Evolutionary conservation across 30 jellyfish, hydroid and myxozoan species (phyloP).

Genomic region (Aurelia sp.): DNA sequence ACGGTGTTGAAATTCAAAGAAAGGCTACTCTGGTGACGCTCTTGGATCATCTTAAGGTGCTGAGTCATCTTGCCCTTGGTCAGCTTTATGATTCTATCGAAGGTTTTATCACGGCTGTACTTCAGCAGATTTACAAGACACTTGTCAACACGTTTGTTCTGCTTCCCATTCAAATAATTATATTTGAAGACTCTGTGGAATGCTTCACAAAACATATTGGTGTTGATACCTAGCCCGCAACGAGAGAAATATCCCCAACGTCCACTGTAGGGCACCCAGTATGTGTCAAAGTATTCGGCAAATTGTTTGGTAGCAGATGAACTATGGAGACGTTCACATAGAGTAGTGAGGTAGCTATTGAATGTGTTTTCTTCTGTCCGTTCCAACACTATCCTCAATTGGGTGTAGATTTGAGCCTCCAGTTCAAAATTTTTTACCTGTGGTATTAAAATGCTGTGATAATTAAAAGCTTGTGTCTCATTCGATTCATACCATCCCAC

Average conservation of each 20-base stretch:
- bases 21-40: slow-evolving; percentile 5
- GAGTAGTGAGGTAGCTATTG: neutral
- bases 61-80: slow-evolving; percentile 45
- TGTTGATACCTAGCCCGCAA: slow-evolving; percentile 58
- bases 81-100: slow-evolving; percentile 8
- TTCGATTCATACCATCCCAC: too few relatives aligned
- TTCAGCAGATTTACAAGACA: slow-evolving; percentile 45
- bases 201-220: slow-evolving; percentile 73
- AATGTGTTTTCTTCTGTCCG: slow-evolving; percentile 8
- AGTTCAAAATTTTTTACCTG: too few relatives aligned
- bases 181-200: slow-evolving; percentile 64
- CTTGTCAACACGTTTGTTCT: slow-evolving; percentile 50
- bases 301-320: slow-evolving; percentile 28
- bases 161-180: slow-evolving; percentile 43
- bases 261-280: slow-evolving; percentile 7
- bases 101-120: slow-evolving; percentile 6
- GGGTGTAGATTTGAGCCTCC: too few relatives aligned
- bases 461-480: too few relatives aligned
- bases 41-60: slow-evolving; percentile 9
- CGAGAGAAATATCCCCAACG: slow-evolving; percentile 53
- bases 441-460: too few relatives aligned
- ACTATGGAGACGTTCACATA: slow-evolving; percentile 17
- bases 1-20: neutral
- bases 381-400: neutral
- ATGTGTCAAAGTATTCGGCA: slow-evolving; percentile 43